Conservation (phyloP, 2,797 vertebrate genomes). For the Emydoidea blandingii region DNA sequence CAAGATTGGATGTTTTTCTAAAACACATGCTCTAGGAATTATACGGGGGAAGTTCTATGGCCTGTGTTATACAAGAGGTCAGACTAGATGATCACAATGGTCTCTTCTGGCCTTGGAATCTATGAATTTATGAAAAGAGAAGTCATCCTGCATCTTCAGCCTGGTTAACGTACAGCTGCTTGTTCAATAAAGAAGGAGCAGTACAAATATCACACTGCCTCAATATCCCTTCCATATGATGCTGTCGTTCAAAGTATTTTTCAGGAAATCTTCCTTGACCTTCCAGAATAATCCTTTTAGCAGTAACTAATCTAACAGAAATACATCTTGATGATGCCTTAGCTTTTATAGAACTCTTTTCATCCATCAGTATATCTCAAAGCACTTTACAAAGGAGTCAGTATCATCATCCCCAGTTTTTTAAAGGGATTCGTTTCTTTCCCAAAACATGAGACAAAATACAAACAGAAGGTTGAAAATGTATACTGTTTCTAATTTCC, state of each 20-base stretch:
- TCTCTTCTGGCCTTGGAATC: too few relatives aligned
- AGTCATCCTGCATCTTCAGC: neutral
- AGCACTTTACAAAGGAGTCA: too few relatives aligned
- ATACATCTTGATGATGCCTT: fast-evolving
- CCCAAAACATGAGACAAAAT: neutral
- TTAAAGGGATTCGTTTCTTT: neutral
- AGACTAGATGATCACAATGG: too few relatives aligned
- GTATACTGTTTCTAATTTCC: neutral
- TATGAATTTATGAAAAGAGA: too few relatives aligned
- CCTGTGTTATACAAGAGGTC: too few relatives aligned
- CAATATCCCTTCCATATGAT: too few relatives aligned
- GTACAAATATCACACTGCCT: fast-evolving
- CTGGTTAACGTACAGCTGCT: fast-evolving
- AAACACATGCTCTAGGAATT: too few relatives aligned
- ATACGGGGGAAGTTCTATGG: too few relatives aligned
- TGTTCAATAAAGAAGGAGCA: fast-evolving
- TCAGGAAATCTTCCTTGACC: neutral
- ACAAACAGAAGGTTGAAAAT: neutral
- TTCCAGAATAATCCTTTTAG: neutral
- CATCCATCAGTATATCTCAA: too few relatives aligned
- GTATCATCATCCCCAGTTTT: too few relatives aligned
- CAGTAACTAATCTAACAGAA: neutral
- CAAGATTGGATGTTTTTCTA: too few relatives aligned
- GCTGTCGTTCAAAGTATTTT: neutral
- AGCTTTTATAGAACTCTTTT: too few relatives aligned